Conservation (phyloP, 2,888 invertebrate species). For the Parnassius orleans region DNA sequence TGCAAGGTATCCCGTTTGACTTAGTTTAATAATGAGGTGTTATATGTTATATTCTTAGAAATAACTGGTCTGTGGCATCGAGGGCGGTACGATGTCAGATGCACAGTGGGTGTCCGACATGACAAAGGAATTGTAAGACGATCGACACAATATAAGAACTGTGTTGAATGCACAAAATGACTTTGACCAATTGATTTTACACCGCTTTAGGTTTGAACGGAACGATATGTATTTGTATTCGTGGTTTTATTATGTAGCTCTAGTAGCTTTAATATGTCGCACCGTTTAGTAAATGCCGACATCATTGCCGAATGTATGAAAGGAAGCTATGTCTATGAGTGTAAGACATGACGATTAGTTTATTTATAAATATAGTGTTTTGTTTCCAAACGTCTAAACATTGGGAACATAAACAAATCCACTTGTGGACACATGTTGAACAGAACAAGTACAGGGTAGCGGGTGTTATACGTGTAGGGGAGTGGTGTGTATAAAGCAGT, state of each 20-base stretch:
- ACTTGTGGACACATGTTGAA: constrained; percentile 66
- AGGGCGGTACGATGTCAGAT: constrained; percentile 53
- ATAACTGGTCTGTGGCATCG: constrained; percentile 39
- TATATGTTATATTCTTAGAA: constrained; percentile 41
- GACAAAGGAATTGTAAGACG: constrained; percentile 62
- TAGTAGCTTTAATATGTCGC: too few species aligned
- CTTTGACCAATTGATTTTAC: constrained; percentile 77
- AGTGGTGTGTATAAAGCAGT: constrained; percentile 31
- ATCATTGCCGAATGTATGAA: constrained; percentile 12
- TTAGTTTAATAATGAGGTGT: constrained; percentile 15
- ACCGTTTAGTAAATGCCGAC: constrained; percentile 42
- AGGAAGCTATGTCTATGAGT: neutral
- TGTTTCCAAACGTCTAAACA: constrained; percentile 54
- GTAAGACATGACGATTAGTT: neutral
- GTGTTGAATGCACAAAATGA: constrained; percentile 61
- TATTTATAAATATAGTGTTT: constrained; percentile 32
- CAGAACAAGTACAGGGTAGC: constrained; percentile 62
- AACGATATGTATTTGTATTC: constrained; percentile 21
- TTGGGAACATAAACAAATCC: constrained; percentile 68
- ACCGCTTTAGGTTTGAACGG: constrained; percentile 50
- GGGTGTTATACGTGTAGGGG: constrained; percentile 48
- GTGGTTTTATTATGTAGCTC: constrained; percentile 41
- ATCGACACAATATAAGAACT: constrained; percentile 42
- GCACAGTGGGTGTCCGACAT: constrained; percentile 63
- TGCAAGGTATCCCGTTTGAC: neutral